Percentiles rank a stretch among this genome's conserved stretches.
Evolutionary conservation across 2,113 vertebrate genomes (phyloP).

Genomic region (Perognathus longimembris): DNA sequence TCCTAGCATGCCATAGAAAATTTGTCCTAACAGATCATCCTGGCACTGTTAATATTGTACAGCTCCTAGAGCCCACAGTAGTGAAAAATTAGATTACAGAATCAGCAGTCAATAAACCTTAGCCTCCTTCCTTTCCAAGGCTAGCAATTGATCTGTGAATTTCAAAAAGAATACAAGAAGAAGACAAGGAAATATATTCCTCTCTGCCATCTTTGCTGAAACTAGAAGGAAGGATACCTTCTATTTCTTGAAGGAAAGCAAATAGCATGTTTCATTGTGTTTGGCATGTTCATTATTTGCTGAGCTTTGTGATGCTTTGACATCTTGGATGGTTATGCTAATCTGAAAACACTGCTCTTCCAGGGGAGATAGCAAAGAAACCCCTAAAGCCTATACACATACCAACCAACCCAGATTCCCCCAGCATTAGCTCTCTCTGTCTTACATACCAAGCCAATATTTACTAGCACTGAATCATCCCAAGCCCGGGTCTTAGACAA

Average conservation of each 20-base stretch:
- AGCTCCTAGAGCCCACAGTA: background rate
- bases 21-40: background rate
- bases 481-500: background rate
- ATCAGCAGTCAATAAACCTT: background rate
- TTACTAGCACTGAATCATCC: background rate
- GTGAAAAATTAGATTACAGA: background rate
- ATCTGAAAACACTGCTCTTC: background rate
- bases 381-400: background rate
- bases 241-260: background rate
- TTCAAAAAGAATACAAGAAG: background rate
- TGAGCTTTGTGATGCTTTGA: background rate
- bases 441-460: background rate
- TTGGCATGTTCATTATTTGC: background rate
- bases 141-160: background rate
- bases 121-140: background rate
- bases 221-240: background rate
- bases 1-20: background rate
- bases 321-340: background rate
- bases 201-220: background rate
- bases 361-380: background rate
- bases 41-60: background rate
- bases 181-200: background rate
- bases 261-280: background rate
- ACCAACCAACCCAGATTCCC: background rate
- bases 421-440: background rate